Conservation (phyloP, 2,888 invertebrate species). For the Coleophora deauratella region DNA sequence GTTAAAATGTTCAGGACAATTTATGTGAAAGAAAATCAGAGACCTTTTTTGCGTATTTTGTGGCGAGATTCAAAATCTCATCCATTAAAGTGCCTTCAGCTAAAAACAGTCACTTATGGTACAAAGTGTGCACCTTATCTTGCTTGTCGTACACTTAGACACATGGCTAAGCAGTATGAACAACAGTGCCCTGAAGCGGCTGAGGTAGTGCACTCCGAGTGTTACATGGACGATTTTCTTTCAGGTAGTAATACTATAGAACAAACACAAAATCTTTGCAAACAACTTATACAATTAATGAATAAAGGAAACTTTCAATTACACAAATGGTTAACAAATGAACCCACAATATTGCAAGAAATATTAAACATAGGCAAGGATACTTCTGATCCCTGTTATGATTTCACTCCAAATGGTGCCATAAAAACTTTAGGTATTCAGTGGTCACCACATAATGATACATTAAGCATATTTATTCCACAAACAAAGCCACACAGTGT, state of each 20-base stretch:
- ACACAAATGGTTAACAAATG: slow-evolving; percentile 11
- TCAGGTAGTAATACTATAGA: too few relatives aligned
- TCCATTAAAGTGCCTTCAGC: slow-evolving; percentile 6
- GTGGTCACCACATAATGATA: slow-evolving; percentile 3
- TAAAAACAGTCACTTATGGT: slow-evolving; percentile 10
- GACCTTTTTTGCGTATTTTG: slow-evolving; percentile 2
- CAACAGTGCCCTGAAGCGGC: neutral
- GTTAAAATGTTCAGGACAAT: slow-evolving; percentile 15
- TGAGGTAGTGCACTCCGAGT: neutral
- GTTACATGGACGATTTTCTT: slow-evolving; percentile 7
- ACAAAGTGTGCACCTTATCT: slow-evolving; percentile 11
- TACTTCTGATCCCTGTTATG: neutral
- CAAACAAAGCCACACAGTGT: neutral
- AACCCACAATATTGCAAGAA: too few relatives aligned
- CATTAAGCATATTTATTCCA: too few relatives aligned
- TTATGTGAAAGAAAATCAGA: slow-evolving; percentile 9
- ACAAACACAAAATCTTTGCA: neutral
- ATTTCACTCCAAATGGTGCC: neutral
- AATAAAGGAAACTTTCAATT: slow-evolving; percentile 4
- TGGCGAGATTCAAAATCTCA: slow-evolving; percentile 7
- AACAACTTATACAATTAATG: slow-evolving; percentile 5
- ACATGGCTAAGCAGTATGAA: slow-evolving; percentile 5
- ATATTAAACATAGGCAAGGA: too few relatives aligned
- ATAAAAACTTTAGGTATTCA: slow-evolving; percentile 8
- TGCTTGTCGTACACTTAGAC: slow-evolving; percentile 6